Evolutionary conservation across 2,888 invertebrate genomes (phyloP).

Genomic region (Callosobruchus maculatus): DNA sequence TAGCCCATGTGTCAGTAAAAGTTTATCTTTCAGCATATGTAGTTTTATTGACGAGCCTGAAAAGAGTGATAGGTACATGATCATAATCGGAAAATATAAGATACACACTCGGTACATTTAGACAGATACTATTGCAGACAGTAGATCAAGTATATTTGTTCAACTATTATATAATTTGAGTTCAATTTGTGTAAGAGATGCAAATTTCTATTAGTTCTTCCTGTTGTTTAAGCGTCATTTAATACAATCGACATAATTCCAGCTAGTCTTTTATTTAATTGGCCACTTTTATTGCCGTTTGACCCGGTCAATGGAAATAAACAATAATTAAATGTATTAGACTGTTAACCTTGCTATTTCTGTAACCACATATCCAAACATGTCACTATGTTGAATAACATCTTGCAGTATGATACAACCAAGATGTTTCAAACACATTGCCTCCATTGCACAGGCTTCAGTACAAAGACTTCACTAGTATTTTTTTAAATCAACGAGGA

Average conservation of each 20-base stretch:
- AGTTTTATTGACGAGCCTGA: no score
- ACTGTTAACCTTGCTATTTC: background rate
- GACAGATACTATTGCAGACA: background rate
- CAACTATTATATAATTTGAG: background rate
- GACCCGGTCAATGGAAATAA: background rate
- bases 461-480: no score
- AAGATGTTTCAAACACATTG: no score
- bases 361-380: background rate
- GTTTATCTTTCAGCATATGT: no score
- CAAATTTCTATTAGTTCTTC: constrained; percentile 42
- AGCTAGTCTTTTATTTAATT: background rate
- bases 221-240: constrained; percentile 34
- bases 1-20: no score
- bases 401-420: no score
- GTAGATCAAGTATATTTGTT: background rate
- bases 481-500: no score
- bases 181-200: constrained; percentile 25
- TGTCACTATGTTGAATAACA: no score
- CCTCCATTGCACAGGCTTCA: no score
- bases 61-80: no score
- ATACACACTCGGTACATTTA: background rate
- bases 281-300: background rate
- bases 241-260: constrained; percentile 34
- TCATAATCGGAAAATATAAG: background rate
- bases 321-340: background rate